These are phyloP conservation scores for Macaria liturata DNA, from an alignment of 2,888 invertebrate genomes.

Conservation along the genomic window DNA sequence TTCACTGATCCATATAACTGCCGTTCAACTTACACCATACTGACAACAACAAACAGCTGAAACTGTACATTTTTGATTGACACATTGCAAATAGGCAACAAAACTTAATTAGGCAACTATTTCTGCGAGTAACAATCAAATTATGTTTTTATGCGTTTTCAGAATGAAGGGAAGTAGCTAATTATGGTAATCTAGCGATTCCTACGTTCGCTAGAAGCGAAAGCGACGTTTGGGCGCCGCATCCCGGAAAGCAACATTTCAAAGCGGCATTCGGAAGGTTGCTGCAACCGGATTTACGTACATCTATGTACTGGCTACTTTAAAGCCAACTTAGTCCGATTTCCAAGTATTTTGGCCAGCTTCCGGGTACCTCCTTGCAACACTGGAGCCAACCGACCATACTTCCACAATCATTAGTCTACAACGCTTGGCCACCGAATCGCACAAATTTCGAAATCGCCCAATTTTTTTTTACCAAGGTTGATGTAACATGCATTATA, in stretches of 20 bases:
- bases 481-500: conserved; percentile 35
- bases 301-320: background rate
- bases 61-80: conserved; percentile 4
- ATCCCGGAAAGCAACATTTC: conserved; percentile 21
- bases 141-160: conserved; percentile 10
- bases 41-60: background rate
- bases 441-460: conserved; percentile 50
- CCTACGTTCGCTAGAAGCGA: conserved; percentile 13
- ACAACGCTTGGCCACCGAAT: conserved; percentile 42
- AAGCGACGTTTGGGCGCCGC: conserved; percentile 14
- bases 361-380: conserved; percentile 63
- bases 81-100: conserved; percentile 9
- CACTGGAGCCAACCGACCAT: conserved; percentile 60
- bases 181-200: conserved; percentile 17
- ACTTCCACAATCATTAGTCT: conserved; percentile 64
- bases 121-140: conserved; percentile 1
- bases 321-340: background rate
- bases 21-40: background rate
- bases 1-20: background rate
- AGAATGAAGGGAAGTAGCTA: conserved; percentile 8
- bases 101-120: conserved; percentile 1
- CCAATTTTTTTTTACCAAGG: conserved; percentile 49
- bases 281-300: conserved; percentile 36
- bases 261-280: conserved; percentile 41
- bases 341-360: conserved; percentile 30